Percentiles rank a stretch among this genome's conserved stretches.
Evolutionary conservation across 2,888 invertebrate genomes (phyloP).

Genomic region (Thysanoteuthis rhombus): DNA sequence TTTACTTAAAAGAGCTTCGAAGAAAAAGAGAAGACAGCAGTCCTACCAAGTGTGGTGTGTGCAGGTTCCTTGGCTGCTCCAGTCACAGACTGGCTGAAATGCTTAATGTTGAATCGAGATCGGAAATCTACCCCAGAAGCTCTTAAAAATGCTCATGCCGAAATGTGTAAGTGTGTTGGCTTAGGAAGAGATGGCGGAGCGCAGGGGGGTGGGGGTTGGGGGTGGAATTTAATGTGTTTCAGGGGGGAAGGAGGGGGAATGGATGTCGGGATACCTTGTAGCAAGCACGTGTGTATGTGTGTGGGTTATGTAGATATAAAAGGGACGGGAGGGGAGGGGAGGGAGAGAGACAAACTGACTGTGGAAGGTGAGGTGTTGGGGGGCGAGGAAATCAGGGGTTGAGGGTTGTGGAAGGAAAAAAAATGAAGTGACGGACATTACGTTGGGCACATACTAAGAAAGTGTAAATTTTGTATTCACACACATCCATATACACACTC

Average conservation of each 20-base stretch:
- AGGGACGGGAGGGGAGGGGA: no score
- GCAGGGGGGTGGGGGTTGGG: background rate
- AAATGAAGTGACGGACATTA: background rate
- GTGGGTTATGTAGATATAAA: background rate
- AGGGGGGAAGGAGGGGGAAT: background rate
- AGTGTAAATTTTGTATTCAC: no score
- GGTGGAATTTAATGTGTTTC: background rate
- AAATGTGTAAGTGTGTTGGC: background rate
- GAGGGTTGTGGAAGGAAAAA: background rate
- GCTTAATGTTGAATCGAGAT: background rate
- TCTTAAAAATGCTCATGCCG: background rate
- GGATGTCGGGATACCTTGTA: background rate
- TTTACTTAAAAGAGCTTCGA: background rate
- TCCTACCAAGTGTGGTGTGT: background rate
- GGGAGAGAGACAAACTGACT: background rate
- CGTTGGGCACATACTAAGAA: background rate
- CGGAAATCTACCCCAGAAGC: background rate
- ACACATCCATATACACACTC: no score
- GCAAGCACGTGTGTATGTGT: background rate
- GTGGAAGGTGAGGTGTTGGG: background rate
- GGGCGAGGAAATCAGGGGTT: no score
- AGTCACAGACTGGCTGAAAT: slow-evolving; percentile 12
- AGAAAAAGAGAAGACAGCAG: background rate
- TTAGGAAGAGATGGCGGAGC: background rate
- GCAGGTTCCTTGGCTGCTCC: slow-evolving; percentile 12